Conservation (phyloP, 2,888 invertebrate genomes). For the Drosophila kambysellisi region DNA sequence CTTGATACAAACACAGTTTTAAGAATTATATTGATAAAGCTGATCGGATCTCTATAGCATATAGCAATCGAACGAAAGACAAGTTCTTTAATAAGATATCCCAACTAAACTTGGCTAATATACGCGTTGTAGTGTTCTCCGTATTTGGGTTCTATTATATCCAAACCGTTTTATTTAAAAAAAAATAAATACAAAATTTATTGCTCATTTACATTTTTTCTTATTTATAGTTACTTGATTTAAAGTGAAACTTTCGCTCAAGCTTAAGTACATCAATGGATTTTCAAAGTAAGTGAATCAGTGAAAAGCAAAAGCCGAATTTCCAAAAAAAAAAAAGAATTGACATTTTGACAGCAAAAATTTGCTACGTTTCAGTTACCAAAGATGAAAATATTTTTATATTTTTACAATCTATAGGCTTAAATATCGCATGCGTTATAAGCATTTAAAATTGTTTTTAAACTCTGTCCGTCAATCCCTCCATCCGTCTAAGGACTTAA, state of each 20-base stretch:
- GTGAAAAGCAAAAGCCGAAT: too few relatives aligned
- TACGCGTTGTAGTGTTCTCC: accelerated
- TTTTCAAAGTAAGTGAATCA: too few relatives aligned
- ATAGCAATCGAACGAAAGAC: neutral
- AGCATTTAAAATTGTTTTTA: neutral
- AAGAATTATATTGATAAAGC: neutral
- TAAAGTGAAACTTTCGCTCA: neutral
- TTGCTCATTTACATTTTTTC: neutral
- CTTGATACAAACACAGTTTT: neutral
- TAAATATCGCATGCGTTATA: constrained; percentile 18
- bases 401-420: neutral
- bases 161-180: too few relatives aligned
- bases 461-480: neutral
- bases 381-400: too few relatives aligned
- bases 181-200: neutral
- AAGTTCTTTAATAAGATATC: neutral
- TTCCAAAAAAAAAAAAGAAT: too few relatives aligned
- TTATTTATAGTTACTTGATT: neutral
- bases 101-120: neutral
- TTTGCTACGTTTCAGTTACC: too few relatives aligned
- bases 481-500: neutral
- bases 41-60: neutral
- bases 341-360: too few relatives aligned
- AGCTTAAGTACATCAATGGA: too few relatives aligned
- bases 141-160: neutral